Conservation (phyloP, 2,113 vertebrate species). For the Sander lucioperca region DNA sequence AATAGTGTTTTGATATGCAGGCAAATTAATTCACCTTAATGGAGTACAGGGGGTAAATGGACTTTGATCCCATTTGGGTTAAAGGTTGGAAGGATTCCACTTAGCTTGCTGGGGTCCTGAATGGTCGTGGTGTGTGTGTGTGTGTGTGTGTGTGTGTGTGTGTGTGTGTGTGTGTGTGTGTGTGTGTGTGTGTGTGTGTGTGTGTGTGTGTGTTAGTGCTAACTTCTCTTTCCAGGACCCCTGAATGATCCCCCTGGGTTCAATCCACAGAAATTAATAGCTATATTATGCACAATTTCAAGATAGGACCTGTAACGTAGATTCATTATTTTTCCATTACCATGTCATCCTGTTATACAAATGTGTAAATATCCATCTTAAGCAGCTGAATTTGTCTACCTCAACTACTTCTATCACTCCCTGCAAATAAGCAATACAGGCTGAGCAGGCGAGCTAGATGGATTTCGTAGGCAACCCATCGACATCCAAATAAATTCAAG, state of each 20-base stretch:
- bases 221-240: slow-evolving; percentile 65
- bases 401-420: slow-evolving; percentile 49
- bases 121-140: slow-evolving; percentile 45
- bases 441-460: slow-evolving; percentile 45
- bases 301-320: slow-evolving; percentile 62
- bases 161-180: neutral
- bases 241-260: slow-evolving; percentile 79
- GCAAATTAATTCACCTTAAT: slow-evolving; percentile 91
- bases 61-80: slow-evolving; percentile 85
- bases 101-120: slow-evolving; percentile 71
- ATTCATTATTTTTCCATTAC: slow-evolving; percentile 78
- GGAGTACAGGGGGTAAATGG: slow-evolving; percentile 85
- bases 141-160: slow-evolving; percentile 36
- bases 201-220: slow-evolving; percentile 25
- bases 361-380: slow-evolving; percentile 76
- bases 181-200: slow-evolving; percentile 7
- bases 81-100: slow-evolving; percentile 74
- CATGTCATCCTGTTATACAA: slow-evolving; percentile 58
- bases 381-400: slow-evolving; percentile 64
- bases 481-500: slow-evolving; percentile 80
- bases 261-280: slow-evolving; percentile 78
- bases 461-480: slow-evolving; percentile 60
- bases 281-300: slow-evolving; percentile 79
- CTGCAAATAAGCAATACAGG: slow-evolving; percentile 53
- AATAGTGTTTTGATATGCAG: slow-evolving; percentile 89